phyloP scores from a whole-genome alignment of 2,888 invertebrate genomes.

The Agriopis marginaria region DNA sequence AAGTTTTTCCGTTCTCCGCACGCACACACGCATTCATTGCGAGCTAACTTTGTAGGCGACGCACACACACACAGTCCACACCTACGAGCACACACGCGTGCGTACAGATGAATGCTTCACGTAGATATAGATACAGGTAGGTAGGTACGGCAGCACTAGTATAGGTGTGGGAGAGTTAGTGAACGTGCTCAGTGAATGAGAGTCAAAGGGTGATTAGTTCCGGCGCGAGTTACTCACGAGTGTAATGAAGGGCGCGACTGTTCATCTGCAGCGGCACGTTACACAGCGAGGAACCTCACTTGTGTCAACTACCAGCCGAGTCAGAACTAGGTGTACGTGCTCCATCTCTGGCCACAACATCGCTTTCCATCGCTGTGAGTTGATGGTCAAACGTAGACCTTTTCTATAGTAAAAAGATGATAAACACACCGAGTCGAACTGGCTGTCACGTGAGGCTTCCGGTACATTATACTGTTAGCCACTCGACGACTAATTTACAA shows the following conservation, averaged over 20 bases:
- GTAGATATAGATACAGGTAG: too few relatives aligned
- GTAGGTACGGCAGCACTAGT: neutral
- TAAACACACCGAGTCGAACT: too few relatives aligned
- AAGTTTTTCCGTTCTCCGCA: constrained; percentile 12
- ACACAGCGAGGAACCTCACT: neutral
- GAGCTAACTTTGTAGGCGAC: constrained; percentile 5
- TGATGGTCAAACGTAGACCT: too few relatives aligned
- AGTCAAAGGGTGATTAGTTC: constrained; percentile 14
- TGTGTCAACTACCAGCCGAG: neutral
- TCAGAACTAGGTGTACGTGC: too few relatives aligned
- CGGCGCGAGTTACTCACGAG: neutral
- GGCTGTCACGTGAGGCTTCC: too few relatives aligned
- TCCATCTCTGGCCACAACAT: too few relatives aligned
- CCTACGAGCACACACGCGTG: neutral
- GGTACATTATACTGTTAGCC: too few relatives aligned
- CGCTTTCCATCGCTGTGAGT: too few relatives aligned
- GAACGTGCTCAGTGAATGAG: constrained; percentile 10
- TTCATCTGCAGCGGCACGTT: constrained; percentile 2
- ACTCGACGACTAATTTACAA: too few relatives aligned
- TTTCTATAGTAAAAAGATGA: too few relatives aligned
- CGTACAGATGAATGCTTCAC: too few relatives aligned
- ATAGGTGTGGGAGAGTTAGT: neutral
- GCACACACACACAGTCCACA: neutral
- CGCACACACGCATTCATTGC: constrained; percentile 3
- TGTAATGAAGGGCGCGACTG: neutral